Conservation (phyloP, 2,113 vertebrate genomes). For the Poeciliopsis retropinna region DNA sequence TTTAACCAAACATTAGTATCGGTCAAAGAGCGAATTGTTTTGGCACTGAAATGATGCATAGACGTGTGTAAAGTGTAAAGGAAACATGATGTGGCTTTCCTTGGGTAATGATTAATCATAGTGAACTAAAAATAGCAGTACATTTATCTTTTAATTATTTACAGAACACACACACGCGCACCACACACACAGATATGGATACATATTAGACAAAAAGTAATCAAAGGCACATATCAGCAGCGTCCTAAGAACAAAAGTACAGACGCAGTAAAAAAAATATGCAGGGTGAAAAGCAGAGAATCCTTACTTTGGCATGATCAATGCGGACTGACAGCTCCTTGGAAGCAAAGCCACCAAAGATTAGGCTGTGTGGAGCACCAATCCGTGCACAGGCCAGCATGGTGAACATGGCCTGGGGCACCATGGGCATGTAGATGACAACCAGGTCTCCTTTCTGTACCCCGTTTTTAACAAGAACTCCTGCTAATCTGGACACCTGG, state of each 20-base stretch:
- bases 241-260: not conserved
- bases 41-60: no score
- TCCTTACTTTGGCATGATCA: constrained; percentile 90
- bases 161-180: not conserved
- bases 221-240: no score
- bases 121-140: not conserved
- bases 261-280: not conserved
- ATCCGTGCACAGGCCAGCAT: constrained; percentile 96
- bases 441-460: constrained; percentile 90
- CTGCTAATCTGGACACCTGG: constrained; percentile 93
- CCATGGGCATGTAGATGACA: constrained; percentile 99
- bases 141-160: not conserved
- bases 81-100: not conserved
- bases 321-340: constrained; percentile 93
- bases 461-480: constrained; percentile 87
- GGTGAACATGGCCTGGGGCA: constrained; percentile 92
- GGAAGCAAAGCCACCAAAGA: constrained; percentile 97
- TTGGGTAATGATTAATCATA: not conserved
- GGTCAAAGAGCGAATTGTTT: not conserved
- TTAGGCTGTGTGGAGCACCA: constrained; percentile 95
- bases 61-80: not conserved
- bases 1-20: not conserved
- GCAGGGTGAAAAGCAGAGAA: not conserved
- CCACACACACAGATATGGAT: not conserved
- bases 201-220: not conserved